These are phyloP conservation scores for Acridotheres tristis DNA, from an alignment of 2,797 vertebrate genomes.

Conservation along the genomic window DNA sequence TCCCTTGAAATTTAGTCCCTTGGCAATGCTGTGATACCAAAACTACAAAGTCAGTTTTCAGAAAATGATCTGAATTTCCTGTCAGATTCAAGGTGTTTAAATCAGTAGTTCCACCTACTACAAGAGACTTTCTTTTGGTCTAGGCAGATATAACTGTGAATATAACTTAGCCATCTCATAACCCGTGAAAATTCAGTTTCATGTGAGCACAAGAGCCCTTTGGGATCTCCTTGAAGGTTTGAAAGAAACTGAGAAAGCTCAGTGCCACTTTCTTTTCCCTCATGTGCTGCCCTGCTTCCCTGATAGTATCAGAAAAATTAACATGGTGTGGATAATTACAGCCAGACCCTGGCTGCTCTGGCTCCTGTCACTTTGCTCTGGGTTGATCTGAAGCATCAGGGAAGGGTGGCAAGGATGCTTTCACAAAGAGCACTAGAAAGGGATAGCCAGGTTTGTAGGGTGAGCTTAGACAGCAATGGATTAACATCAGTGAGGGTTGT, in stretches of 20 bases:
- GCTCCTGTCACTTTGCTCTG: background rate
- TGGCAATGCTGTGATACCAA: background rate
- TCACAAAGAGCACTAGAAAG: background rate
- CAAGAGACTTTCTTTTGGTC: background rate
- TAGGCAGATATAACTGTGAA: background rate
- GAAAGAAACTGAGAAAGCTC: background rate
- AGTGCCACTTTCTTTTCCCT: background rate
- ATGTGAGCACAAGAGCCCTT: background rate
- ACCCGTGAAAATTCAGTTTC: background rate
- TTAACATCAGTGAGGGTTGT: background rate
- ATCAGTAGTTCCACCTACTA: background rate
- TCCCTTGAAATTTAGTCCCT: background rate
- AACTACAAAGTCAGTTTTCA: background rate
- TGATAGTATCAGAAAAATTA: conserved; percentile 18
- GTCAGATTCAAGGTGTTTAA: background rate
- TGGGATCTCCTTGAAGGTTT: background rate
- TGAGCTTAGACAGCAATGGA: background rate
- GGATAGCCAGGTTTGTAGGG: background rate
- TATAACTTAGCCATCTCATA: background rate
- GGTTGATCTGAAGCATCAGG: background rate
- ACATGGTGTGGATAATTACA: conserved; percentile 29
- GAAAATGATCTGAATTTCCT: background rate
- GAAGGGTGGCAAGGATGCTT: background rate
- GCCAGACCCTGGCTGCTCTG: background rate
- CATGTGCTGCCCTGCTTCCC: background rate